phyloP scores from a whole-genome alignment of 2,888 invertebrate species.

The Pelosia muscerda region DNA sequence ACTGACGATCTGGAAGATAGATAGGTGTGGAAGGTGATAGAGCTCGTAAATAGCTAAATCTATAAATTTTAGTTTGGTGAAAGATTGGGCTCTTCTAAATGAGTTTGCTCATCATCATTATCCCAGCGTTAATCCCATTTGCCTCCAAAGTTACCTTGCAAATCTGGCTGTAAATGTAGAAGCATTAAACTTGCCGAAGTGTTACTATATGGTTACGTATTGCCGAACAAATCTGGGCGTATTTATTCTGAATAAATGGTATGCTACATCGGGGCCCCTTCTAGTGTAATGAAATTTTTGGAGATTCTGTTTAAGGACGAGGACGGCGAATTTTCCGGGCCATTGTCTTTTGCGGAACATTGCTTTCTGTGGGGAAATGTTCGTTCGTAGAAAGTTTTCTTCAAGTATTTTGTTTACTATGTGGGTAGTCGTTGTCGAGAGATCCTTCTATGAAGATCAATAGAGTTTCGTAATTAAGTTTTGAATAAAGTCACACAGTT shows the following conservation, averaged over 20 bases:
- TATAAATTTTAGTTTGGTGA: too few relatives aligned
- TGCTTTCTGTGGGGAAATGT: conserved; percentile 18
- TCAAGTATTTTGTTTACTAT: conserved; percentile 16
- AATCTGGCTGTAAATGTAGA: neutral
- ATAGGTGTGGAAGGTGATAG: too few relatives aligned
- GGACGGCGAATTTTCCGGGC: conserved; percentile 24
- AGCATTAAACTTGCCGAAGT: neutral
- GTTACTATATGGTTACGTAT: neutral
- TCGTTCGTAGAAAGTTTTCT: conserved; percentile 18
- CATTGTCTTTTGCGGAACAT: conserved; percentile 20
- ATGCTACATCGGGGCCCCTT: conserved; percentile 11
- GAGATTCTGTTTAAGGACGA: conserved; percentile 22
- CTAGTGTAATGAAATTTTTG: conserved; percentile 25
- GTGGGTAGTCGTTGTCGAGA: neutral
- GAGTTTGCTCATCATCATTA: neutral
- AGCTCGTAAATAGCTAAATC: too few relatives aligned
- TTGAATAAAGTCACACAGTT: neutral
- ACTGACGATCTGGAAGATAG: neutral
- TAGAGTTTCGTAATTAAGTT: neutral
- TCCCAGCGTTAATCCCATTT: neutral
- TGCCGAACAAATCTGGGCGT: neutral
- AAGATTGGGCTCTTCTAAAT: too few relatives aligned
- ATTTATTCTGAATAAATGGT: neutral
- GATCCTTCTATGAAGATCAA: conserved; percentile 2
- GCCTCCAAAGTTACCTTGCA: neutral